Evolutionary conservation across 2,113 vertebrate genomes (phyloP).

Genomic region (Ictalurus punctatus): DNA sequence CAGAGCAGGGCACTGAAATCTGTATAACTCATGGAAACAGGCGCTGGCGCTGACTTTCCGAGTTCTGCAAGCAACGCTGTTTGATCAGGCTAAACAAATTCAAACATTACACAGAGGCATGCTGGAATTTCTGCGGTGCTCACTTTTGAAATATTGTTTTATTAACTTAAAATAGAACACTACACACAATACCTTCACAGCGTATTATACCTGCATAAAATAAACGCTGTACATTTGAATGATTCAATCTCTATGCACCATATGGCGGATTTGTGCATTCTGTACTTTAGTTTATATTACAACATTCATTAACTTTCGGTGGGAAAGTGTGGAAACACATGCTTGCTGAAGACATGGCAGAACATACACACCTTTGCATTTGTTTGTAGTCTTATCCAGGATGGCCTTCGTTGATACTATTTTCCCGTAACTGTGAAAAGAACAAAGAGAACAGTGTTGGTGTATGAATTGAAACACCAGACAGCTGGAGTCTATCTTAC

Average conservation of each 20-base stretch:
- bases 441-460: slow-evolving; percentile 58
- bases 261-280: neutral
- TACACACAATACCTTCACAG: neutral
- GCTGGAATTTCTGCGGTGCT: neutral
- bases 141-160: neutral
- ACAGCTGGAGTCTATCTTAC: slow-evolving; percentile 62
- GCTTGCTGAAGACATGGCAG: neutral
- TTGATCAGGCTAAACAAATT: slow-evolving; percentile 15
- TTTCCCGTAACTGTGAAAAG: slow-evolving; percentile 89
- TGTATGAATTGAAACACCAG: slow-evolving; percentile 59
- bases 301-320: neutral
- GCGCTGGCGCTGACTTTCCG: neutral
- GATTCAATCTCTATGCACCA: neutral
- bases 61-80: neutral
- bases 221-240: neutral
- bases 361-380: slow-evolving; percentile 90
- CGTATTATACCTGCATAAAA: neutral
- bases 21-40: slow-evolving; percentile 36
- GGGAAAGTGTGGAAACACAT: neutral
- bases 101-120: slow-evolving; percentile 12
- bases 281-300: neutral
- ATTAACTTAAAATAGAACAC: slow-evolving; percentile 3
- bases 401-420: slow-evolving; percentile 99
- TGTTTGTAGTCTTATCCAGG: slow-evolving; percentile 98
- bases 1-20: slow-evolving; percentile 24